Conservation (phyloP, 2,113 vertebrate species). For the Colius striatus region DNA sequence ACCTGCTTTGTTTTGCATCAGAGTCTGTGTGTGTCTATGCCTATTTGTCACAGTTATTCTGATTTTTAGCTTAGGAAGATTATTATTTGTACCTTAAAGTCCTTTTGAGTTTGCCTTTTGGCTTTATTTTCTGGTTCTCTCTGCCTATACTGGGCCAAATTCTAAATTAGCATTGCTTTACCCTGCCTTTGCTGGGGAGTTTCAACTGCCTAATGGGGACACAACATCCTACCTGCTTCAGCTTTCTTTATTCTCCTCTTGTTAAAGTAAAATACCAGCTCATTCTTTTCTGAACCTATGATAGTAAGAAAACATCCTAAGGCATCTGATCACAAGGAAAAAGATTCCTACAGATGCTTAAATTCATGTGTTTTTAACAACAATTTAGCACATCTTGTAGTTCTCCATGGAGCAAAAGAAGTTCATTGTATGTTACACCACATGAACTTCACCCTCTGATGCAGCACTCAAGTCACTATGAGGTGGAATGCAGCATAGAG, state of each 20-base stretch:
- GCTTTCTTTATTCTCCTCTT: neutral
- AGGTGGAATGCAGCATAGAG: neutral
- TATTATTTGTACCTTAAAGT: neutral
- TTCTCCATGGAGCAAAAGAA: neutral
- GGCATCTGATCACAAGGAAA: neutral
- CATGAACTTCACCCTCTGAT: neutral
- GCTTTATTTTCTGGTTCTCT: neutral
- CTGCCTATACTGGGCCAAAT: neutral
- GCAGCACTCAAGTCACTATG: neutral
- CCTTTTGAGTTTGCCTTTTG: neutral
- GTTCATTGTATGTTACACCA: neutral
- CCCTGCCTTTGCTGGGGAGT: neutral
- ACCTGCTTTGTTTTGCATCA: neutral
- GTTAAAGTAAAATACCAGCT: neutral
- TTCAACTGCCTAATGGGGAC: neutral
- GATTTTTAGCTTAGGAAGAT: neutral
- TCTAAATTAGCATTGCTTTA: neutral
- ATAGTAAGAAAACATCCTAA: neutral
- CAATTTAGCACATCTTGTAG: neutral
- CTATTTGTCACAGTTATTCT: neutral
- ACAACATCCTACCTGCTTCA: neutral
- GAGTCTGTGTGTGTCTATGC: neutral
- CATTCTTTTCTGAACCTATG: neutral
- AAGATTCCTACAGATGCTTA: neutral
- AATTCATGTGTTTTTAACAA: neutral